These are phyloP conservation scores for Neodiprion pinetum DNA, from an alignment of 1,140 invertebrate genomes.

Conservation along the genomic window DNA sequence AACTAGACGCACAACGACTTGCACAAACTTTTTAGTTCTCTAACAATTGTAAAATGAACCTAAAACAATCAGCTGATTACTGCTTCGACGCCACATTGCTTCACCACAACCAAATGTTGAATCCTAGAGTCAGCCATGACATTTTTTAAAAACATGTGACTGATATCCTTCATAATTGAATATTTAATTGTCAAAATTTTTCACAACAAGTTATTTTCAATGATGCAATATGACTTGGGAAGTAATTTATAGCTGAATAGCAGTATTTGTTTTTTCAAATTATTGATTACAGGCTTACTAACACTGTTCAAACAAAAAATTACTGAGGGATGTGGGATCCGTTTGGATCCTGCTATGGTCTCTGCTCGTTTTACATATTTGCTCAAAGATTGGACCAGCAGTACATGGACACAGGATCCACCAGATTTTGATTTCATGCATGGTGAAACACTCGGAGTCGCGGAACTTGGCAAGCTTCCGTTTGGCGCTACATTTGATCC, in stretches of 20 bases:
- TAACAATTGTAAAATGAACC: too few species aligned
- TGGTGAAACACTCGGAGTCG: conserved; percentile 65
- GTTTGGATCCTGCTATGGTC: conserved; percentile 72
- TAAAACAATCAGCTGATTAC: too few species aligned
- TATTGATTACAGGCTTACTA: conserved; percentile 67
- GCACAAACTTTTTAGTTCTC: too few species aligned
- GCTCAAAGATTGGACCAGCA: conserved; percentile 74
- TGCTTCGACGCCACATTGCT: too few species aligned
- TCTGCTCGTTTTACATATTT: conserved; percentile 86
- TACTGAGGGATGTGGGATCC: conserved; percentile 61
- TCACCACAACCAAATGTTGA: too few species aligned
- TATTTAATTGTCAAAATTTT: not conserved
- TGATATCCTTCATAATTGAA: not conserved
- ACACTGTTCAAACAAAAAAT: conserved; percentile 84
- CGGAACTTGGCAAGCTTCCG: conserved; percentile 72
- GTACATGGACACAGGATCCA: conserved; percentile 72
- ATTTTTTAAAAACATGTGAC: conserved; percentile 5
- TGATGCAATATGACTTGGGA: not conserved
- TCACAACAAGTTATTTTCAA: conserved; percentile 1
- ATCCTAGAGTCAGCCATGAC: not conserved
- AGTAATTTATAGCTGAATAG: not conserved
- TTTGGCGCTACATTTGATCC: conserved; percentile 88
- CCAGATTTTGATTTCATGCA: conserved; percentile 76
- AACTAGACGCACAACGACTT: too few species aligned
- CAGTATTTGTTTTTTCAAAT: not conserved